Conservation (phyloP, 2,888 invertebrate species). For the Rosalia funebris region DNA sequence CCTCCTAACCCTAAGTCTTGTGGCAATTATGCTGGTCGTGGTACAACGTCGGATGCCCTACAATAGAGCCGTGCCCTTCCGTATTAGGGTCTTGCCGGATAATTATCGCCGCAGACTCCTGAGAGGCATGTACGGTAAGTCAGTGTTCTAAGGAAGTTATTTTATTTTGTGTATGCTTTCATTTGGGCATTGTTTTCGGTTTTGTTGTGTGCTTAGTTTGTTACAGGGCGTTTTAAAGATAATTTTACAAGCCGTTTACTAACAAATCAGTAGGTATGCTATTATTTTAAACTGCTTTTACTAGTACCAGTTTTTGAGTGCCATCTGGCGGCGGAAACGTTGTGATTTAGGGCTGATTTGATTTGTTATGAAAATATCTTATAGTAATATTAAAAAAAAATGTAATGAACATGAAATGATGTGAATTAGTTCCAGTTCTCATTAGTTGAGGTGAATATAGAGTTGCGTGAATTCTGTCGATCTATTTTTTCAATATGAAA, state of each 20-base stretch:
- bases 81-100: constrained; percentile 35
- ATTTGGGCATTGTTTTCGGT: no score
- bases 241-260: no score
- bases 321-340: neutral
- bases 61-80: constrained; percentile 31
- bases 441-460: no score
- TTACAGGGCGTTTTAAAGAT: no score
- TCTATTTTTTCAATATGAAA: no score
- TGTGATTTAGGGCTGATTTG: neutral
- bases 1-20: neutral
- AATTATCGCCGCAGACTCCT: constrained; percentile 39
- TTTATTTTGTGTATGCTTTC: constrained; percentile 10
- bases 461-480: no score
- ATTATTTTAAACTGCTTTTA: neutral
- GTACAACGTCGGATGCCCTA: constrained; percentile 29
- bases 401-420: no score
- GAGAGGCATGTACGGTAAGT: constrained; percentile 37
- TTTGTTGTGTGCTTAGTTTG: no score
- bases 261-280: no score
- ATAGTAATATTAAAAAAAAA: no score
- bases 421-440: no score
- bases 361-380: no score
- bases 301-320: neutral
- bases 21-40: constrained; percentile 18
- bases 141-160: constrained; percentile 11